phyloP scores from a whole-genome alignment of 2,797 vertebrate species.

The Darevskia nairensis region DNA sequence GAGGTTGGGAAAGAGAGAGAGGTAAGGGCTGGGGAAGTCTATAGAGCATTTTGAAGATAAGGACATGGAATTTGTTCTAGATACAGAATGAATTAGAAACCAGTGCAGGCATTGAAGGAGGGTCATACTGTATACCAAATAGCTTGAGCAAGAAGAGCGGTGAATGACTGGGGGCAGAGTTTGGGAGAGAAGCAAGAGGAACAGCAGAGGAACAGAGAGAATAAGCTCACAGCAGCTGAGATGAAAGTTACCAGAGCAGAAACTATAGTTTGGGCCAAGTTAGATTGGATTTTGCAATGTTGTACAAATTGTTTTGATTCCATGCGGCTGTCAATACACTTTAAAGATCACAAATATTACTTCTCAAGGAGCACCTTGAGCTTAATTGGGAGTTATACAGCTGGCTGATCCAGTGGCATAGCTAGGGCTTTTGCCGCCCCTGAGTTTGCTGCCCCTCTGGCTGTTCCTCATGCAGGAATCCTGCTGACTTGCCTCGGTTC shows the following conservation, averaged over 20 bases:
- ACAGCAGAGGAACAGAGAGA: not conserved
- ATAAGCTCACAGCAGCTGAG: not conserved
- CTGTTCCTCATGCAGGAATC: no score
- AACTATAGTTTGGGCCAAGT: not conserved
- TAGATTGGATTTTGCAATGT: not conserved
- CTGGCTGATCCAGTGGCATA: no score
- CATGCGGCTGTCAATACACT: not conserved
- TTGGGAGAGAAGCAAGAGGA: not conserved
- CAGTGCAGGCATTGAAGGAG: no score
- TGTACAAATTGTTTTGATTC: not conserved
- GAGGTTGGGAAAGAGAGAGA: not conserved
- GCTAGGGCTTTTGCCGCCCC: no score
- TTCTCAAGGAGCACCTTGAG: not conserved
- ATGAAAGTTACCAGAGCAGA: not conserved
- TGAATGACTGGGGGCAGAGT: no score
- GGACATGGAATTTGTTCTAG: not conserved
- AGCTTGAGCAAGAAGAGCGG: not conserved
- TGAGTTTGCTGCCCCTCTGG: no score
- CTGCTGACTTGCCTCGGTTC: no score
- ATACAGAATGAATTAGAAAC: not conserved
- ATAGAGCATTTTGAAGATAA: not conserved
- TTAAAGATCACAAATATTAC: not conserved
- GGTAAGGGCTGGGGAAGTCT: no score
- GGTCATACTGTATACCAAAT: not conserved
- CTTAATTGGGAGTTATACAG: not conserved